phyloP scores from a whole-genome alignment of 2,797 vertebrate species.

The Pygocentrus nattereri region DNA sequence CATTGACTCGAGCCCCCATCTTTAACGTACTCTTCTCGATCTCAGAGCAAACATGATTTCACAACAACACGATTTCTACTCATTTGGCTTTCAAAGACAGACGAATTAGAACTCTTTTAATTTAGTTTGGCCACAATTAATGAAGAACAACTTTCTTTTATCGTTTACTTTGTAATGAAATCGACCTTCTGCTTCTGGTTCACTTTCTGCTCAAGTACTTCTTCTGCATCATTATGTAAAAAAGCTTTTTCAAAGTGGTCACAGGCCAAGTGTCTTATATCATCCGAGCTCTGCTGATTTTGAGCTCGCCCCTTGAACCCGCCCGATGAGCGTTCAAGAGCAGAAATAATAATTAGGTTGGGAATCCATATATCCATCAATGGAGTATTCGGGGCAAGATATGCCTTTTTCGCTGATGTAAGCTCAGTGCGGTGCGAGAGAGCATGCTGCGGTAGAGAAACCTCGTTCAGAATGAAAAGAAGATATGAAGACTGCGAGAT shows the following conservation, averaged over 20 bases:
- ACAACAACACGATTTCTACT: too few species aligned
- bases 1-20: too few species aligned
- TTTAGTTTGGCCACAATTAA: too few species aligned
- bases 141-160: too few species aligned
- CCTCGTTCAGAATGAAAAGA: slow-evolving; percentile 20
- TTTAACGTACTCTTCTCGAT: too few species aligned
- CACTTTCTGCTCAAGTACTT: neutral
- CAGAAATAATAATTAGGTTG: neutral
- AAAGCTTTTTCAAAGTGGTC: neutral
- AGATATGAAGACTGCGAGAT: slow-evolving; percentile 1
- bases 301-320: slow-evolving; percentile 6
- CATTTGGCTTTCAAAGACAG: too few species aligned
- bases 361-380: slow-evolving; percentile 16
- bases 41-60: too few species aligned
- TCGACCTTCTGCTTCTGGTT: too few species aligned
- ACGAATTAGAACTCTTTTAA: too few species aligned
- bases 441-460: neutral
- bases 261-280: neutral
- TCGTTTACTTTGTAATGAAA: too few species aligned
- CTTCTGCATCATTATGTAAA: neutral
- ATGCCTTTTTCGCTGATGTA: slow-evolving; percentile 15
- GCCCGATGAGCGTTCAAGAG: neutral
- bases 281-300: neutral
- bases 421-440: neutral
- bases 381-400: neutral